Conservation (phyloP, 2,888 invertebrate species). For the Ophion obscuratus region DNA sequence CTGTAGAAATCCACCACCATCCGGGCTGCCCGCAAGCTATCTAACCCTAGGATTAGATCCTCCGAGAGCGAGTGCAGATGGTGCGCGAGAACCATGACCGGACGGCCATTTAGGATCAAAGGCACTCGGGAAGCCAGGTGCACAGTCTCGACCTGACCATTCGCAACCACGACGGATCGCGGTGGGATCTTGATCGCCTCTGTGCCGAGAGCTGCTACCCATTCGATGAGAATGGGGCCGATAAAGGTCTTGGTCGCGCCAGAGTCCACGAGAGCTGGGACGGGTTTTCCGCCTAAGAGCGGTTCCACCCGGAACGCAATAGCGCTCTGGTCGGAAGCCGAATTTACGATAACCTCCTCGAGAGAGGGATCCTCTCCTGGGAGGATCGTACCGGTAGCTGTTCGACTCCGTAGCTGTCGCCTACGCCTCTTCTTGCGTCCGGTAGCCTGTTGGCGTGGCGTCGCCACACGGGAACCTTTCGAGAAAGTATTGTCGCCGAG, state of each 20-base stretch:
- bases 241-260: too few species aligned
- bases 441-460: background rate
- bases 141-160: too few species aligned
- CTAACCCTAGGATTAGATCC: conserved; percentile 36
- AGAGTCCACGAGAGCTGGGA: conserved; percentile 37
- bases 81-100: background rate
- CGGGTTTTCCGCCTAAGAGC: background rate
- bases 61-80: conserved; percentile 28
- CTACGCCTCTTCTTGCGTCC: too few species aligned
- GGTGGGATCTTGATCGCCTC: background rate
- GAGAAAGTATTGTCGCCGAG: too few species aligned
- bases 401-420: too few species aligned
- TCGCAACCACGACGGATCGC: background rate
- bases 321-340: too few species aligned
- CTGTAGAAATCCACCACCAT: conserved; percentile 46
- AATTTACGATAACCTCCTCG: too few species aligned
- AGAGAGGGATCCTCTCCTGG: too few species aligned
- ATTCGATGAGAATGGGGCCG: too few species aligned
- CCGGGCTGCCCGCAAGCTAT: background rate
- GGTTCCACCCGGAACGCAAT: background rate
- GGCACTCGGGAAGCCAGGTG: background rate
- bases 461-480: background rate
- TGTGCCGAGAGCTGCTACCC: too few species aligned
- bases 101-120: background rate
- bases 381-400: too few species aligned